phyloP scores from a whole-genome alignment of 2,113 vertebrate genomes.

The Albula goreensis region DNA sequence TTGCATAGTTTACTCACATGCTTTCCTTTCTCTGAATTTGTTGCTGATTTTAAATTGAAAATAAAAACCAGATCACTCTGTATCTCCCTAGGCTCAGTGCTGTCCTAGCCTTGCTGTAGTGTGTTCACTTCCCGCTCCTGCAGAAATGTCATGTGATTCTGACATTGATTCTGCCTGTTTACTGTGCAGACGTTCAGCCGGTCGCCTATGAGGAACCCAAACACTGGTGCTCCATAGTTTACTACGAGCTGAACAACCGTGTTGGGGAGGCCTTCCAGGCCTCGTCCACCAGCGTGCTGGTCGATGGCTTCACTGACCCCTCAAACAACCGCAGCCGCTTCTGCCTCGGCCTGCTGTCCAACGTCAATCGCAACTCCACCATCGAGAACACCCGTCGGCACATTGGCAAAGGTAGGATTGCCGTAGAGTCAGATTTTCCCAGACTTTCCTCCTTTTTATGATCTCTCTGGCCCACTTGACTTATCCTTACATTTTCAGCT shows the following conservation, averaged over 20 bases:
- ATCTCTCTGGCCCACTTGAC: too few species aligned
- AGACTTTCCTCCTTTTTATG: too few species aligned
- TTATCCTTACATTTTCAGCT: too few species aligned
- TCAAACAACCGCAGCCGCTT: constrained; percentile 99
- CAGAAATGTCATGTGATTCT: background rate
- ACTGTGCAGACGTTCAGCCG: constrained; percentile 88
- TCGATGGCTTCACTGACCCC: constrained; percentile 97
- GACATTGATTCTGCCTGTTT: constrained; percentile 49
- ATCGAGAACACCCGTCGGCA: constrained; percentile 97
- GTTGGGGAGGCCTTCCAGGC: constrained; percentile 96
- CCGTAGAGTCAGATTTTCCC: too few species aligned
- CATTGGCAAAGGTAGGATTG: constrained; percentile 87
- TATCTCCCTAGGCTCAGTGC: too few species aligned
- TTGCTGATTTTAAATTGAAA: too few species aligned
- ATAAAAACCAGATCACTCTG: too few species aligned
- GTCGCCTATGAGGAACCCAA: constrained; percentile 96
- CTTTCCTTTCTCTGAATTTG: too few species aligned
- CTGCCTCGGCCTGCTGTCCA: constrained; percentile 95
- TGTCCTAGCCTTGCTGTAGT: too few species aligned
- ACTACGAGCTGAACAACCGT: constrained; percentile 98
- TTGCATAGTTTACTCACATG: too few species aligned
- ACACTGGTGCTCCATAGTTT: constrained; percentile 99
- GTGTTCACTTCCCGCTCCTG: too few species aligned
- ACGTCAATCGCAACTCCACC: constrained; percentile 98
- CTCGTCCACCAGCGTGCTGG: constrained; percentile 92